phyloP scores from a whole-genome alignment of 1,140 invertebrate genomes.

The Battus philenor region DNA sequence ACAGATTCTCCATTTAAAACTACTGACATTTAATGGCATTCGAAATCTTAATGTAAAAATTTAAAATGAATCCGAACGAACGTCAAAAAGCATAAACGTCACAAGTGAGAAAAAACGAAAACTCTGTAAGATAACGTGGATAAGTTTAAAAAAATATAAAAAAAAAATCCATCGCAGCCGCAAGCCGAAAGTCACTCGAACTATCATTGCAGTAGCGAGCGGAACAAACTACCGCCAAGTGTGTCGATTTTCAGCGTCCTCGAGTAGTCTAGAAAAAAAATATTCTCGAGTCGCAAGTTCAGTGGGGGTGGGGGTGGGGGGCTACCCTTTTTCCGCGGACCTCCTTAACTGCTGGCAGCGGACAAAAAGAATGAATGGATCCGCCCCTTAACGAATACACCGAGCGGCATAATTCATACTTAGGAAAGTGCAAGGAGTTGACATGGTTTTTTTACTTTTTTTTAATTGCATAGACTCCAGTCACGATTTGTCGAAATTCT shows the following conservation, averaged over 20 bases:
- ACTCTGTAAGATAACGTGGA: slow-evolving; percentile 30
- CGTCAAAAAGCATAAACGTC: slow-evolving; percentile 18
- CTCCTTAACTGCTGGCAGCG: slow-evolving; percentile 67
- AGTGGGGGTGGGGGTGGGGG: slow-evolving; percentile 44
- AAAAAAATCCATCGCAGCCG: slow-evolving; percentile 44
- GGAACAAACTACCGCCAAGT: slow-evolving; percentile 72
- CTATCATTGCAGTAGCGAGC: slow-evolving; percentile 59
- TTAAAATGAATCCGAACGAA: slow-evolving; percentile 10
- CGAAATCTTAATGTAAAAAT: slow-evolving; percentile 14
- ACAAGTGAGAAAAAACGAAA: slow-evolving; percentile 28
- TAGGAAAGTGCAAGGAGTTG: slow-evolving; percentile 70
- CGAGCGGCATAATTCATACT: slow-evolving; percentile 74
- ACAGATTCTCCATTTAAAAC: slow-evolving; percentile 7
- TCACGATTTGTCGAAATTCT: slow-evolving; percentile 4
- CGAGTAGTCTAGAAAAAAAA: slow-evolving; percentile 69
- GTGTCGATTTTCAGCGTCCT: slow-evolving; percentile 72
- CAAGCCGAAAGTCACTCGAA: slow-evolving; percentile 64
- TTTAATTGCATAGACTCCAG: slow-evolving; percentile 30
- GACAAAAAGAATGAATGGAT: slow-evolving; percentile 75
- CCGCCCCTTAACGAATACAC: slow-evolving; percentile 74
- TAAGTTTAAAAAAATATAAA: slow-evolving; percentile 50
- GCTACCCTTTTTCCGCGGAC: slow-evolving; percentile 42
- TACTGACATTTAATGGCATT: slow-evolving; percentile 5
- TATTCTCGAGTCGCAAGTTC: slow-evolving; percentile 70
- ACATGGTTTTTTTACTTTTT: slow-evolving; percentile 55